Conservation (phyloP, 2,113 vertebrate genomes). For the Podarcis muralis region DNA sequence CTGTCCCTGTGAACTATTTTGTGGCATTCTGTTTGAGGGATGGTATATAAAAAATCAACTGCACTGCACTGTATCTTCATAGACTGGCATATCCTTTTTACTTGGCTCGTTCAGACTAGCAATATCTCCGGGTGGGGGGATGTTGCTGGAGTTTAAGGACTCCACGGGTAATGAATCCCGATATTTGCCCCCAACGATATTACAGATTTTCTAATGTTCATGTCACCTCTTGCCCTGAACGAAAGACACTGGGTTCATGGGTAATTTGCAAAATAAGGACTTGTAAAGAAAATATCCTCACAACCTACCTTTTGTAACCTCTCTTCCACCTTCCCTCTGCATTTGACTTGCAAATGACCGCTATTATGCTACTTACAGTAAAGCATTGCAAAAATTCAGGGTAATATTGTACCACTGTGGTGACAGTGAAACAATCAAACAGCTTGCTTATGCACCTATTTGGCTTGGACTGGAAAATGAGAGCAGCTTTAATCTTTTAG, state of each 20-base stretch:
- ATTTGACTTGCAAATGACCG: constrained; percentile 72
- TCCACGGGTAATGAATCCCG: constrained; percentile 73
- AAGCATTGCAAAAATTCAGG: constrained; percentile 40
- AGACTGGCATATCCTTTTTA: constrained; percentile 74
- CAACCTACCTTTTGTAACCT: constrained; percentile 48
- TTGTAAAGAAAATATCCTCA: constrained; percentile 46
- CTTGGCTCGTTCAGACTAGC: constrained; percentile 59
- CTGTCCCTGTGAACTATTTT: constrained; percentile 74
- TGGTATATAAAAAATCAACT: constrained; percentile 75
- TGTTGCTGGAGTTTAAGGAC: constrained; percentile 67
- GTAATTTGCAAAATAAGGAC: constrained; percentile 57
- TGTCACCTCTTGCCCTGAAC: constrained; percentile 67
- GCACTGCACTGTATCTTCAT: constrained; percentile 72
- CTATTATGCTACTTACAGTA: constrained; percentile 38
- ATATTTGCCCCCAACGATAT: constrained; percentile 63
- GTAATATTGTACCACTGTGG: constrained; percentile 14
- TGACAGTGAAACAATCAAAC: constrained; percentile 68
- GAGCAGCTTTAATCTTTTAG: constrained; percentile 80
- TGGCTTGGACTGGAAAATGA: constrained; percentile 79
- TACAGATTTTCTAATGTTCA: constrained; percentile 71
- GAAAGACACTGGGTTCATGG: constrained; percentile 54
- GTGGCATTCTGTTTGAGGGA: constrained; percentile 73
- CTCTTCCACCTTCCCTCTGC: constrained; percentile 42
- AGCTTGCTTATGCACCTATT: constrained; percentile 83
- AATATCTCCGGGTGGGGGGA: constrained; percentile 50